phyloP scores from a whole-genome alignment of 92 coral and sea anemone genomes.

The Phymanthus crucifer region DNA sequence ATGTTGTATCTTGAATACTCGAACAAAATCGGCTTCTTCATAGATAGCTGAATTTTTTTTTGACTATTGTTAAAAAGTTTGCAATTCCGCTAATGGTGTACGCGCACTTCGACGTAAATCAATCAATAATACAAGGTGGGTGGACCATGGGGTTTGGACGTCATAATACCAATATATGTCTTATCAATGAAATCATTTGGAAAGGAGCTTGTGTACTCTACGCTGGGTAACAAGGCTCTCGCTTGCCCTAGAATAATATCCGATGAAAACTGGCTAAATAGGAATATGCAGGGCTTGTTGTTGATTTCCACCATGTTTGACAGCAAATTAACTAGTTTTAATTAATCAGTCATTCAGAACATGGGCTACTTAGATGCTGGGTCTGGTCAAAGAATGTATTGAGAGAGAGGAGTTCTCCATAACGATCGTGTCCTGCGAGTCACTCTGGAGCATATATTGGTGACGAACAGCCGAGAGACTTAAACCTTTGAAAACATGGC shows the following conservation, averaged over 20 bases:
- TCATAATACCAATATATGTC: slow-evolving; percentile 11
- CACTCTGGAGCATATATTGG: no score
- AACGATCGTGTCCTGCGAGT: no score
- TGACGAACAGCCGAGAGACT: not conserved
- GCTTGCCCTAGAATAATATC: not conserved
- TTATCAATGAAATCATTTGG: slow-evolving; percentile 5
- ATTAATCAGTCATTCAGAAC: not conserved
- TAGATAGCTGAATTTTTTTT: slow-evolving; percentile 10
- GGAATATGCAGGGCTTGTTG: not conserved
- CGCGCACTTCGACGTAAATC: not conserved
- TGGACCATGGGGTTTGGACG: not conserved
- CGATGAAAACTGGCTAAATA: not conserved
- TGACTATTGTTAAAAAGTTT: slow-evolving; percentile 14
- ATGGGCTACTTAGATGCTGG: not conserved
- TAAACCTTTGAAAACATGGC: slow-evolving; percentile 2
- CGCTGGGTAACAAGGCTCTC: not conserved
- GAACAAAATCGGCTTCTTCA: not conserved
- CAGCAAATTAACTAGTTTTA: not conserved
- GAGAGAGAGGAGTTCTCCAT: not conserved
- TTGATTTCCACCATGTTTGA: not conserved
- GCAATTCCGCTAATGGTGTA: slow-evolving; percentile 24
- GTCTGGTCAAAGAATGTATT: not conserved
- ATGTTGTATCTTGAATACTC: not conserved
- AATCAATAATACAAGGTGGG: slow-evolving; percentile 35
- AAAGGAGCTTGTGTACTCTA: not conserved